A percentile compares a stretch with the other conserved stretches of the same genome.
Conservation (phyloP, 2,113 vertebrate species). For the Esox niger region DNA sequence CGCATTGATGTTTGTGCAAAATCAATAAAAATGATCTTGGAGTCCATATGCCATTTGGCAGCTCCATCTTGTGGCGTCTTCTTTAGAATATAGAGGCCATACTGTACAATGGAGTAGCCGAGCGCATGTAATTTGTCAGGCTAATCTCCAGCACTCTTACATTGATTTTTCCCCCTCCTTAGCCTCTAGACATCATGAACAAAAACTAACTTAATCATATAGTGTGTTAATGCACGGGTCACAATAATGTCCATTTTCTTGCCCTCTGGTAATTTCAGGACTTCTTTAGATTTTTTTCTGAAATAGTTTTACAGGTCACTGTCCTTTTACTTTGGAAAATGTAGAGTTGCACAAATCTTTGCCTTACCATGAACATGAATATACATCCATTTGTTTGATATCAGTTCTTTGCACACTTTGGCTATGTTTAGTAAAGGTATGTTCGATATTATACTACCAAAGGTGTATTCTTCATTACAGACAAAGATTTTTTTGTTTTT, state of each 20-base stretch:
- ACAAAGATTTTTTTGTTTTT: no score
- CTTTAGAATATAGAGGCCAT: constrained; percentile 83
- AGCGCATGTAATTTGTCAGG: constrained; percentile 88
- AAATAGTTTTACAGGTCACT: constrained; percentile 84
- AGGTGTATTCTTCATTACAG: background rate
- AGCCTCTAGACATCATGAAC: constrained; percentile 84
- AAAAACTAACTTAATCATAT: constrained; percentile 84
- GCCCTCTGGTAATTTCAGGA: constrained; percentile 76
- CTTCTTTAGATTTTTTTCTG: constrained; percentile 71
- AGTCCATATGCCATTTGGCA: constrained; percentile 82
- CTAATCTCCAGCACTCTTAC: constrained; percentile 80
- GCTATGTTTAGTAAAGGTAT: background rate
- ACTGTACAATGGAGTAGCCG: constrained; percentile 85
- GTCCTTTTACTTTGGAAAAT: constrained; percentile 54
- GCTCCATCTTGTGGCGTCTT: constrained; percentile 81
- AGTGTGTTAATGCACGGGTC: constrained; percentile 81
- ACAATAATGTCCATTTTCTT: constrained; percentile 72
- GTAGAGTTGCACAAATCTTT: constrained; percentile 44
- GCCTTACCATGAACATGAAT: constrained; percentile 1
- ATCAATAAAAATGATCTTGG: constrained; percentile 88
- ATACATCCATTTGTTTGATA: no score
- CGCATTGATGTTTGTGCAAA: constrained; percentile 58
- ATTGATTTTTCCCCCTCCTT: constrained; percentile 87
- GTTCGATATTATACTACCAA: background rate
- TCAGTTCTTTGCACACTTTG: background rate